Conservation (phyloP, 2,113 vertebrate species). For the Microcebus lehilahytsara region DNA sequence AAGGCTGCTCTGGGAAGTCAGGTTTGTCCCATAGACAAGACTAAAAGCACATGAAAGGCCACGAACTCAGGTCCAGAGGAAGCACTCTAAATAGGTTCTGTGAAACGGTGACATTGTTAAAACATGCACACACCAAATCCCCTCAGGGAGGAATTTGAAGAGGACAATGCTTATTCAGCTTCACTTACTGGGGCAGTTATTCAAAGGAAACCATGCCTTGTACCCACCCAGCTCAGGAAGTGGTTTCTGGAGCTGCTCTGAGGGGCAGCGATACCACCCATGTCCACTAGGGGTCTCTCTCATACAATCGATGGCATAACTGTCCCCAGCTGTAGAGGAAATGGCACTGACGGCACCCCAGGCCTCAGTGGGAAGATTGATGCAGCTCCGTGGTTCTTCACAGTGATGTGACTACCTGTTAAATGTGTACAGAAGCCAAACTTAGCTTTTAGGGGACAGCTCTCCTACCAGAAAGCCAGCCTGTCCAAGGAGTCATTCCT, state of each 20-base stretch:
- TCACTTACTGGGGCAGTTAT: background rate
- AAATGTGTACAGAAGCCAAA: background rate
- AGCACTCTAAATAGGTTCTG: background rate
- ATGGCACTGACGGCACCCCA: background rate
- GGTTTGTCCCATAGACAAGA: background rate
- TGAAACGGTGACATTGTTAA: background rate
- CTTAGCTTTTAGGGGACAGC: background rate
- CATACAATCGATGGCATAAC: background rate
- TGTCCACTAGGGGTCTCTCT: conserved; percentile 33
- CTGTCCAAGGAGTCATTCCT: background rate
- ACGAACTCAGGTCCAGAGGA: background rate
- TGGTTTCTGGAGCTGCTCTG: background rate
- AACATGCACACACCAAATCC: background rate
- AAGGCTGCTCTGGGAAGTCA: background rate
- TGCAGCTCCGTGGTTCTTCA: background rate
- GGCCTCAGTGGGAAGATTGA: accelerated
- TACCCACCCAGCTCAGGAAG: background rate
- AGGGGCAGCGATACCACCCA: background rate
- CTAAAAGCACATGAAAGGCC: background rate
- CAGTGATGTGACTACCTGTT: background rate
- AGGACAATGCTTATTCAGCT: background rate
- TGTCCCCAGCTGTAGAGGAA: accelerated
- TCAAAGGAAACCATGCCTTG: background rate
- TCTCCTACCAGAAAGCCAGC: background rate
- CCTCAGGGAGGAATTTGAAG: background rate